Base-by-base conservation (phyloP, 2,797 vertebrate species). In the Limosa lapponica region DNA sequence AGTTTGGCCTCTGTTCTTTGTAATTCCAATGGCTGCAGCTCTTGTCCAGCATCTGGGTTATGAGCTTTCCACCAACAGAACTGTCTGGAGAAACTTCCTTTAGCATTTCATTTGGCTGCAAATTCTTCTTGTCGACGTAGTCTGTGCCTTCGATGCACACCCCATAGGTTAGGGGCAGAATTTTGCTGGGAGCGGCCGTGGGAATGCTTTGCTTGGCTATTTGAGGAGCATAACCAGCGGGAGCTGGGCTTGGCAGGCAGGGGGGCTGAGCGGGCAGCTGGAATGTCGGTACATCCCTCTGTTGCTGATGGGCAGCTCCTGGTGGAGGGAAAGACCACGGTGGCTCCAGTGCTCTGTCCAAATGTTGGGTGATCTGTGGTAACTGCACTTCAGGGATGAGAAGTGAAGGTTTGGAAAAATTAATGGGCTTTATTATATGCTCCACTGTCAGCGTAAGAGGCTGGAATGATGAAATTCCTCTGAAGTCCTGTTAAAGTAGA, bases 101-200 rank as follows among this genome's bases (percentile, higher is more conserved):
- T 20, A 62, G 71, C 23, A 0, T 34, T 5, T n/a, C 41, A 0
- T 55, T 7, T 6, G 44, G 59, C 55, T 54, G 39, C 11, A 57
- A 10, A 2, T 37, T 46, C 2, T 39, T 46, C 46, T n/a, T 20
- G 44, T 66, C 20, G 1, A 1, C 0, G 0, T 2, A 49, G 6
- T 71, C 52, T 1, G 80, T 44, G 32, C 58, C 62, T 10, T 94
- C 13, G 2, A 91, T 4, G 1, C 97, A 98, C 12, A 98, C 1
- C 5, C 97, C 98, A 0, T 98, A 98, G 78, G 92, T 96, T 2
- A 36, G 48, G 83, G 93, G 80, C 89, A 97, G 80, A 16, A 18
- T 17, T 23, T 13, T 14, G 62, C 71, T 6, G 44, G 36, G 6
- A 0, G 13, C 0, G 4, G 43, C 52, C 4, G 15, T 8, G 3